These are phyloP conservation scores for Aphaenogaster rudis DNA, from an alignment of 1,140 invertebrate genomes.

Conservation along the genomic window DNA sequence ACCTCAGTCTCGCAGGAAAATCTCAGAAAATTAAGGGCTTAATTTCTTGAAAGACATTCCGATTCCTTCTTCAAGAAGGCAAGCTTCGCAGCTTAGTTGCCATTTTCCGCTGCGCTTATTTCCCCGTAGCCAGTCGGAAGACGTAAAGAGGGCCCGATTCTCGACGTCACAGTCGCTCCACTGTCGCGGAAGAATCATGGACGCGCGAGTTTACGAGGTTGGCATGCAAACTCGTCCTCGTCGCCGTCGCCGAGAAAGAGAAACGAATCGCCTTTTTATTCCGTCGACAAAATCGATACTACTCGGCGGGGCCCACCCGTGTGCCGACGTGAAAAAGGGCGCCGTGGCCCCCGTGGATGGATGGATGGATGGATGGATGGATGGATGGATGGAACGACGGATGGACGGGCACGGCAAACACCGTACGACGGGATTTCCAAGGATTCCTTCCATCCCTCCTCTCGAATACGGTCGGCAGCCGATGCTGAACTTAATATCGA, in stretches of 20 bases:
- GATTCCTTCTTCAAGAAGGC: neutral
- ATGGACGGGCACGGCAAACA: conserved; percentile 20
- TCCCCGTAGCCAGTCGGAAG: neutral
- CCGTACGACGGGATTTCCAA: conserved; percentile 30
- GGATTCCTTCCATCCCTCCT: conserved; percentile 72
- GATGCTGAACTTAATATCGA: conserved; percentile 14
- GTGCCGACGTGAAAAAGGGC: conserved; percentile 31
- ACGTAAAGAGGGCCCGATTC: conserved; percentile 12
- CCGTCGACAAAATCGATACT: conserved; percentile 45
- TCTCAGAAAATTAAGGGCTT: conserved; percentile 38
- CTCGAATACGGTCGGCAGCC: conserved; percentile 23
- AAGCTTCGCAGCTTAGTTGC: conserved; percentile 10
- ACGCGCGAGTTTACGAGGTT: conserved; percentile 47
- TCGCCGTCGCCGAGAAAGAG: conserved; percentile 34
- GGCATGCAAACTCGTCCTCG: conserved; percentile 39
- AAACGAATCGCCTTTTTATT: conserved; percentile 50
- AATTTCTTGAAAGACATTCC: conserved; percentile 18
- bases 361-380: conserved; percentile 11
- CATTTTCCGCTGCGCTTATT: conserved; percentile 41
- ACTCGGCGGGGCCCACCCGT: conserved; percentile 28
- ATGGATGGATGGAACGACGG: conserved; percentile 10
- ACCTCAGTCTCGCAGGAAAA: neutral
- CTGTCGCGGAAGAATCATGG: conserved; percentile 55
- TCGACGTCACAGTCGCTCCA: conserved; percentile 14
- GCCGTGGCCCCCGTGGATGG: conserved; percentile 3